Evolutionary conservation across 2,113 vertebrate genomes (phyloP).

Genomic region (Tachysurus vachellii): DNA sequence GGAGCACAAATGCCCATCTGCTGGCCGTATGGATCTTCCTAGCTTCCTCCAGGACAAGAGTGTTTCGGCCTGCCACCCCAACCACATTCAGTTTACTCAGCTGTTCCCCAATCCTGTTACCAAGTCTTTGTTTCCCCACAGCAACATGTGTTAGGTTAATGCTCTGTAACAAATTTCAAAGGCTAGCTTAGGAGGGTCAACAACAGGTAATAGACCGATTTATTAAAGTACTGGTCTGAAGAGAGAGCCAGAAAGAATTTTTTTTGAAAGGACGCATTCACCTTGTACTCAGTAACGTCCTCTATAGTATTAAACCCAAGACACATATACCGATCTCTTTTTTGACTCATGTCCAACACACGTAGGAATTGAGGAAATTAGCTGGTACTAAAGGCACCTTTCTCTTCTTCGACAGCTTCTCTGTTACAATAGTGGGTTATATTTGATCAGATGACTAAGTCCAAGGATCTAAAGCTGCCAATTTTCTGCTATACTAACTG

Average conservation of each 20-base stretch:
- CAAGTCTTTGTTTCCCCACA: constrained; percentile 74
- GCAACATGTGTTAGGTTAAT: constrained; percentile 80
- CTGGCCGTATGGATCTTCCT: constrained; percentile 82
- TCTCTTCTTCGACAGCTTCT: constrained; percentile 8
- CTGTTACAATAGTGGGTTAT: background rate
- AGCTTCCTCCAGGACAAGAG: constrained; percentile 75
- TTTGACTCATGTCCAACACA: background rate
- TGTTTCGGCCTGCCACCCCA: constrained; percentile 62
- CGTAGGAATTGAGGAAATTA: background rate
- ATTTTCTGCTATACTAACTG: constrained; percentile 25
- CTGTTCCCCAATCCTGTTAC: constrained; percentile 72
- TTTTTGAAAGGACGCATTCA: background rate
- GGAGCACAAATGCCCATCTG: constrained; percentile 90
- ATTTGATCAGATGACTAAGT: background rate
- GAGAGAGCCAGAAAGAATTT: constrained; percentile 27
- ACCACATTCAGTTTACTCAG: constrained; percentile 74
- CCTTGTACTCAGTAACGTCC: constrained; percentile 36
- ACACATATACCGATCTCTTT: constrained; percentile 39
- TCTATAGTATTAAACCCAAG: background rate
- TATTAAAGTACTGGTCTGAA: constrained; percentile 65
- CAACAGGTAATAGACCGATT: constrained; percentile 74
- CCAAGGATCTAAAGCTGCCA: background rate
- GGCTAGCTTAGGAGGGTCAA: constrained; percentile 69
- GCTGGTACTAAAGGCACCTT: constrained; percentile 13
- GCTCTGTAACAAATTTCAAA: constrained; percentile 79